phyloP scores from a whole-genome alignment of 2,888 invertebrate genomes.

The Lithophane socia region DNA sequence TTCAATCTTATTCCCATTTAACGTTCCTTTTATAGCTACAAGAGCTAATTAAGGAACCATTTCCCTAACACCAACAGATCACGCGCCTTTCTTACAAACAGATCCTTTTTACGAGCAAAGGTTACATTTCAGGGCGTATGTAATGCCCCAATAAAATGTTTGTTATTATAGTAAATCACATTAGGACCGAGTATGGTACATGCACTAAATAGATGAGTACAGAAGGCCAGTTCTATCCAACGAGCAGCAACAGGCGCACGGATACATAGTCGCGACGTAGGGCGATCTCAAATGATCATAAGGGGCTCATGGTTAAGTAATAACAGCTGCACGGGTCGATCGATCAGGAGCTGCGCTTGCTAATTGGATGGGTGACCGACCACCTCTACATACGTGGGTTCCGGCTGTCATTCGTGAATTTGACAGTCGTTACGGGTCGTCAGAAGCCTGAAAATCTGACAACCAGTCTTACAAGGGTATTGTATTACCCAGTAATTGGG shows the following conservation, averaged over 20 bases:
- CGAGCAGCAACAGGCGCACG: background rate
- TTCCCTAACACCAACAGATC: conserved; percentile 63
- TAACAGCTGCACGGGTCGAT: background rate
- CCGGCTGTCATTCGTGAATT: background rate
- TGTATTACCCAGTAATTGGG: background rate
- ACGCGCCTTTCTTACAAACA: conserved; percentile 58
- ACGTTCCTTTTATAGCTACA: conserved; percentile 61
- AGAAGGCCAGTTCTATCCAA: conserved; percentile 3
- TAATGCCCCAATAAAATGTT: conserved; percentile 81
- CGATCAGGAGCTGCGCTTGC: background rate
- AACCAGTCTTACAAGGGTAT: background rate
- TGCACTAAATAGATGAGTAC: background rate
- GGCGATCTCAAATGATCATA: background rate
- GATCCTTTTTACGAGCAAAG: conserved; percentile 64
- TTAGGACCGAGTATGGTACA: conserved; percentile 72
- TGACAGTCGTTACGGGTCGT: background rate
- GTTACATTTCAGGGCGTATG: conserved; percentile 71
- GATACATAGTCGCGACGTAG: background rate
- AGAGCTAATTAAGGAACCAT: conserved; percentile 67
- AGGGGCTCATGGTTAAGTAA: too few species aligned
- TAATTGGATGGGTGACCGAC: background rate
- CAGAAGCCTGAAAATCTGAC: background rate
- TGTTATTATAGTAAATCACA: conserved; percentile 82
- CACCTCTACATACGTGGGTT: background rate
- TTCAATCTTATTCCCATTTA: conserved; percentile 47